These are phyloP conservation scores for Holcopasites calliopsidis DNA, from an alignment of 1,140 invertebrate genomes.

Conservation along the genomic window DNA sequence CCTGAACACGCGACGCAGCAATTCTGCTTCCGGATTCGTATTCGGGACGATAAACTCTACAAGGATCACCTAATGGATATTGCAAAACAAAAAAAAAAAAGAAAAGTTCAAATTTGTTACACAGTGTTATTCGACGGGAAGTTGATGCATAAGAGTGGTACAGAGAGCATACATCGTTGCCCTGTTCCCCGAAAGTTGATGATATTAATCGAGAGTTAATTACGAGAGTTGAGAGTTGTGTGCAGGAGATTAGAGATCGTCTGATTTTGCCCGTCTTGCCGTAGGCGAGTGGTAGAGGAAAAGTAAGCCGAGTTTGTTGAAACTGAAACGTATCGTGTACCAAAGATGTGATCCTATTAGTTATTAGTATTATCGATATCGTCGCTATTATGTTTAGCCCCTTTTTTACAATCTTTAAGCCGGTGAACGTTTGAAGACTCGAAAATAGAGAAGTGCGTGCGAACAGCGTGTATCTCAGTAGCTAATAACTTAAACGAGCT, in stretches of 20 bases:
- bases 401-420: conserved; percentile 48
- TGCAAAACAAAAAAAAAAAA: too few species aligned
- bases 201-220: too few species aligned
- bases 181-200: too few species aligned
- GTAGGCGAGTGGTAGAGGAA: conserved; percentile 28
- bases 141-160: too few species aligned
- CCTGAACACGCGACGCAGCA: too few species aligned
- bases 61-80: too few species aligned
- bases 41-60: too few species aligned
- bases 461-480: conserved; percentile 7
- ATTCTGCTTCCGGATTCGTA: too few species aligned
- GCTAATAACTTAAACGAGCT: neutral
- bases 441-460: too few species aligned
- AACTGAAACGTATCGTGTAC: conserved; percentile 59
- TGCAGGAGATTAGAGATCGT: conserved; percentile 32
- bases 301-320: conserved; percentile 29
- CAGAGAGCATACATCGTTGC: too few species aligned
- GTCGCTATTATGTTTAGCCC: conserved; percentile 49
- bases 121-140: too few species aligned
- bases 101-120: too few species aligned
- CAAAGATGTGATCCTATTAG: conserved; percentile 69
- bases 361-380: conserved; percentile 44
- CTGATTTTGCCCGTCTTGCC: conserved; percentile 51
- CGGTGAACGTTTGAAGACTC: conserved; percentile 4
- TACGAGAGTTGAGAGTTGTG: conserved; percentile 19